Conservation (phyloP, 2,113 vertebrate genomes). For the Aspiorhynchus laticeps region DNA sequence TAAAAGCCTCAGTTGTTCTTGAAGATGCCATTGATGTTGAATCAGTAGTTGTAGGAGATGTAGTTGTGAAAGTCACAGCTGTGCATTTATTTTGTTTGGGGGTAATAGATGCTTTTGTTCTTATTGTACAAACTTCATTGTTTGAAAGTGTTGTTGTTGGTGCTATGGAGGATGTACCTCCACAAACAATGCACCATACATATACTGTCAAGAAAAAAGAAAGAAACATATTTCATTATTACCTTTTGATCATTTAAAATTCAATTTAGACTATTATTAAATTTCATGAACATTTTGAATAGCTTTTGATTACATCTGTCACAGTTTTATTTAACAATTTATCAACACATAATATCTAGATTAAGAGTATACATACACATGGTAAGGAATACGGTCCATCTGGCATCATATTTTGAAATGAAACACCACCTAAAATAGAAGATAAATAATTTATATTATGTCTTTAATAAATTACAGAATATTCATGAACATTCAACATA, state of each 20-base stretch:
- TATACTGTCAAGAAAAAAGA: neutral
- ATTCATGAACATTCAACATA: too few relatives aligned
- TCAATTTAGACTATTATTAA: neutral
- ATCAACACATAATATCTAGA: neutral
- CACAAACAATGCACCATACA: conserved; percentile 2
- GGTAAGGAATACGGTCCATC: neutral
- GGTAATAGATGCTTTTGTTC: neutral
- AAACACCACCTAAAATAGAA: conserved; percentile 19
- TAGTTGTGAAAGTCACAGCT: conserved; percentile 8
- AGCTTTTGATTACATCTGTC: neutral
- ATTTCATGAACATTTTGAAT: neutral
- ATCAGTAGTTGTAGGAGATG: neutral
- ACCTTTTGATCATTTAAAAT: neutral
- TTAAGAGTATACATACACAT: neutral
- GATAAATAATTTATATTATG: neutral
- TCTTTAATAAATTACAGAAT: neutral
- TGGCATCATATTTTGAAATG: conserved; percentile 12
- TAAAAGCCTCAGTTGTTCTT: neutral
- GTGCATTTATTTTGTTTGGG: neutral
- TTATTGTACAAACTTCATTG: neutral
- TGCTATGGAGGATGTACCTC: neutral
- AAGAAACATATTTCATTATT: neutral
- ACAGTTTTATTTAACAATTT: neutral
- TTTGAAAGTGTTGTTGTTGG: neutral
- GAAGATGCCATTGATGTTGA: neutral